phyloP scores from a whole-genome alignment of 37 sponge, comb jelly and placozoan genomes.

The Cliona cf. orientalis region DNA sequence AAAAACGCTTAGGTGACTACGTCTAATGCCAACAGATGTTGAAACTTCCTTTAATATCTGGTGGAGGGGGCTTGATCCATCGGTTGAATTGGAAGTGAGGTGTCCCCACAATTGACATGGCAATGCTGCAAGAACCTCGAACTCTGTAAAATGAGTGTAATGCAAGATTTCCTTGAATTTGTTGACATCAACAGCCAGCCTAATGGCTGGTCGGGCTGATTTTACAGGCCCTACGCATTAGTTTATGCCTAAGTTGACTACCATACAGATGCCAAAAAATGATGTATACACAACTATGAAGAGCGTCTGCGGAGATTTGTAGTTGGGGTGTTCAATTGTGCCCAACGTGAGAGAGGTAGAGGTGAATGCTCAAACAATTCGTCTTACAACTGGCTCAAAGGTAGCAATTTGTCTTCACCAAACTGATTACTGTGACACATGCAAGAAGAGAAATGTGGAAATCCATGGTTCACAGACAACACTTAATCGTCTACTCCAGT shows the following conservation, averaged over 20 bases:
- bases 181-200: conserved; percentile 44
- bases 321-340: conserved; percentile 33
- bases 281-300: conserved; percentile 29
- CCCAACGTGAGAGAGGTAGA: neutral
- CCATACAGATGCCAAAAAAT: conserved; percentile 24
- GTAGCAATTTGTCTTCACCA: conserved; percentile 25
- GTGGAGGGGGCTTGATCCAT: conserved; percentile 14
- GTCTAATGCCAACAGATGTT: conserved; percentile 29
- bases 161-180: conserved; percentile 24
- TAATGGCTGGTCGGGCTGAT: conserved; percentile 42
- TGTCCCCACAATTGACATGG: conserved; percentile 4
- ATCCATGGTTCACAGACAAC: conserved; percentile 27
- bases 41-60: conserved; percentile 6
- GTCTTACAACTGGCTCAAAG: conserved; percentile 45
- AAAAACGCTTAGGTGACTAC: conserved; percentile 7
- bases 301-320: conserved; percentile 28
- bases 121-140: conserved; percentile 17
- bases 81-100: conserved; percentile 11
- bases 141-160: conserved; percentile 28
- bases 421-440: conserved; percentile 52
- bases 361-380: conserved; percentile 31
- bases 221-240: conserved; percentile 15
- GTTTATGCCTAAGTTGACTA: conserved; percentile 37
- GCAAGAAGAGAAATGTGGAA: neutral
- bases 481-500: conserved; percentile 23